phyloP scores from a whole-genome alignment of 2,113 vertebrate genomes.

The Galeopterus variegatus region DNA sequence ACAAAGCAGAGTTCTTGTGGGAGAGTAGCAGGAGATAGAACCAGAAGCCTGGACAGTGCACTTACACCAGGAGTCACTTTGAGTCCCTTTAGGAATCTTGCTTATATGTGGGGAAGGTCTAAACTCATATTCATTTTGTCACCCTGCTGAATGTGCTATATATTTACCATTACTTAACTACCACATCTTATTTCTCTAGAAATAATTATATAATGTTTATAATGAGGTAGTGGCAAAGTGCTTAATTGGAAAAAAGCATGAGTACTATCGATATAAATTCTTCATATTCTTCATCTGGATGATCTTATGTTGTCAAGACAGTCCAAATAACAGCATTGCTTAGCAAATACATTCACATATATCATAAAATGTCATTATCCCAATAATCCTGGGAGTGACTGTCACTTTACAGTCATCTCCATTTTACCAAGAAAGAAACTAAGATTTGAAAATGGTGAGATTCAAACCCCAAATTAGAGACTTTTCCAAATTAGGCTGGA shows the following conservation, averaged over 20 bases:
- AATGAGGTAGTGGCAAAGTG: background rate
- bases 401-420: background rate
- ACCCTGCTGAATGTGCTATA: background rate
- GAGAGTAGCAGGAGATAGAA: background rate
- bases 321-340: background rate
- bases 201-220: background rate
- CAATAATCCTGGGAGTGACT: background rate
- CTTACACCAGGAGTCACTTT: background rate
- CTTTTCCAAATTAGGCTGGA: background rate
- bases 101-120: background rate
- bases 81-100: background rate
- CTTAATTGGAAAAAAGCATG: background rate
- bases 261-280: background rate
- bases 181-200: background rate
- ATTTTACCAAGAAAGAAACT: background rate
- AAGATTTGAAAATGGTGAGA: background rate
- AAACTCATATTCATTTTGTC: background rate
- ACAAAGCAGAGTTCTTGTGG: too few species aligned
- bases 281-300: background rate
- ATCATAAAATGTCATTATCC: background rate
- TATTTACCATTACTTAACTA: background rate
- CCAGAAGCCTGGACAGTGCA: background rate
- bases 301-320: background rate
- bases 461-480: background rate
- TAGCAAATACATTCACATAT: background rate